Evolutionary conservation across 2,797 vertebrate species (phyloP).

Genomic region (Nyctibius grandis): DNA sequence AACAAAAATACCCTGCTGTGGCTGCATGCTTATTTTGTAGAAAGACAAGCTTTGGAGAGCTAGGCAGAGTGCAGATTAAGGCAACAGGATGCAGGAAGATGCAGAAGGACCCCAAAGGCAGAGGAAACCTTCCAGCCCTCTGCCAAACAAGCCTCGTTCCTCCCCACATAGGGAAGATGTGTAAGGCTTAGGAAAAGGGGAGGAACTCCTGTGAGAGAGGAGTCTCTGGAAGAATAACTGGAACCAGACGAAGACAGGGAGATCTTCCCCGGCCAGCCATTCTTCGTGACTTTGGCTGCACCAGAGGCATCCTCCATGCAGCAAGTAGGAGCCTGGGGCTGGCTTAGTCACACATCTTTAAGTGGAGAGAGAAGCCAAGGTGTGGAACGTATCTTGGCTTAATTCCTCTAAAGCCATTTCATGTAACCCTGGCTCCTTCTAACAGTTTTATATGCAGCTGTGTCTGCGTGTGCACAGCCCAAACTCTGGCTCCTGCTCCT

Average conservation of each 20-base stretch:
- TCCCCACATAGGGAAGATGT: not conserved
- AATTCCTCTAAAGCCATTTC: not conserved
- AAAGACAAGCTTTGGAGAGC: not conserved
- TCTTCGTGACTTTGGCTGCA: not conserved
- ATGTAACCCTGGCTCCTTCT: not conserved
- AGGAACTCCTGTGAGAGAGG: not conserved
- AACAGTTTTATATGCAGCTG: not conserved
- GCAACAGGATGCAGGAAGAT: fast-evolving
- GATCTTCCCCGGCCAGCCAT: not conserved
- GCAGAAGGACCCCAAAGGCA: not conserved
- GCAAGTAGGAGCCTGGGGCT: not conserved
- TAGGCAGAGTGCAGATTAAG: not conserved
- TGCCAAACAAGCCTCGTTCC: not conserved
- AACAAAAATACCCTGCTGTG: not conserved
- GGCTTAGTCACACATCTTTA: not conserved
- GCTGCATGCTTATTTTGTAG: not conserved
- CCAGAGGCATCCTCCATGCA: not conserved
- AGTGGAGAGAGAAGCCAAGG: not conserved
- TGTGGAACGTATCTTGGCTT: not conserved
- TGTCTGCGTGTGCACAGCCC: not conserved
- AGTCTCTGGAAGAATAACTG: not conserved
- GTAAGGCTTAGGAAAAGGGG: not conserved
- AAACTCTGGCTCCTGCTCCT: not conserved
- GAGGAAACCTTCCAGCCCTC: not conserved
- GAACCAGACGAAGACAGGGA: not conserved